phyloP scores from a whole-genome alignment of 2,888 invertebrate species.

The Leucoptera coffeella region DNA sequence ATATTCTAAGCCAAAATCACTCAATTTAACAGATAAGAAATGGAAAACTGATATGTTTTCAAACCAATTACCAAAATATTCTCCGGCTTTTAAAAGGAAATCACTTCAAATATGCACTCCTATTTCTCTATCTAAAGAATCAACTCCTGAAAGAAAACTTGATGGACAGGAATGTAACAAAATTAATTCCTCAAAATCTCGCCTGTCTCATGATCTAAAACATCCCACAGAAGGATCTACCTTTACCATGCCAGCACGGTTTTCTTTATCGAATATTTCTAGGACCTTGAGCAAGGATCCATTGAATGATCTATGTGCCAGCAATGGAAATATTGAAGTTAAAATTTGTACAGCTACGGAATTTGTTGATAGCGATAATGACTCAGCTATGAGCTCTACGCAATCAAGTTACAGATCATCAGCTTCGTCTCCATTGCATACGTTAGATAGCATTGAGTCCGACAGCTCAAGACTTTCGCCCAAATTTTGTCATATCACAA shows the following conservation, averaged over 20 bases:
- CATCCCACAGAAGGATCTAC: slow-evolving; percentile 13
- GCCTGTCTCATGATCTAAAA: slow-evolving; percentile 19
- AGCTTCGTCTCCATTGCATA: slow-evolving; percentile 69
- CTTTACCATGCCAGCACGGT: slow-evolving; percentile 13
- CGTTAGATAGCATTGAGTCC: slow-evolving; percentile 52
- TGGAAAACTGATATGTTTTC: slow-evolving; percentile 35
- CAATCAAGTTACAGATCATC: slow-evolving; percentile 73
- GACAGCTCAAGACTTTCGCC: slow-evolving; percentile 48
- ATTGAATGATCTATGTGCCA: slow-evolving; percentile 19
- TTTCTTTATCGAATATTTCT: slow-evolving; percentile 11
- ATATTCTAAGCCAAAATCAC: slow-evolving; percentile 18
- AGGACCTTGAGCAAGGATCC: slow-evolving; percentile 24
- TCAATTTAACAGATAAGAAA: slow-evolving; percentile 26
- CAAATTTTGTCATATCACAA: slow-evolving; percentile 26
- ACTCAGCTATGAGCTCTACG: slow-evolving; percentile 82
- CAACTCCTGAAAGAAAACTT: slow-evolving; percentile 37
- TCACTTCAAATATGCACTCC: slow-evolving; percentile 60
- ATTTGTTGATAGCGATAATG: slow-evolving; percentile 74
- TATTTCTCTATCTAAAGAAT: slow-evolving; percentile 34
- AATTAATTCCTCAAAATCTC: slow-evolving; percentile 13
- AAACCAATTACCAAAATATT: slow-evolving; percentile 68
- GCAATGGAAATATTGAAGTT: slow-evolving; percentile 37
- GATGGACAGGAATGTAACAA: slow-evolving; percentile 23
- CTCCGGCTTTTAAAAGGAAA: slow-evolving; percentile 75
- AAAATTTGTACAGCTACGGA: slow-evolving; percentile 41